Evolutionary conservation across 2,113 vertebrate species (phyloP).

Genomic region (Ibidorhyncha struthersii): DNA sequence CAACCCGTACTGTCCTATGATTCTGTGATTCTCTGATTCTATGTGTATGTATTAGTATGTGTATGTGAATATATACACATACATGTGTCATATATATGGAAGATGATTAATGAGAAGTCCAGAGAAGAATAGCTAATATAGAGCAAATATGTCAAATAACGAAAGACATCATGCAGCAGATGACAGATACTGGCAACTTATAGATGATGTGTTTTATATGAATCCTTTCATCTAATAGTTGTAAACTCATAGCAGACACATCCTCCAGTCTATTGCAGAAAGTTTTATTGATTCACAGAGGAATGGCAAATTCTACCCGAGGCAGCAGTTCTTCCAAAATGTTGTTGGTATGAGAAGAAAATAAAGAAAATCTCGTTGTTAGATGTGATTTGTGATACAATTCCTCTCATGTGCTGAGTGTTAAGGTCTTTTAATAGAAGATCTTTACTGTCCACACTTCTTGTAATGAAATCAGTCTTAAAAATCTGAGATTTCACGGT

Average conservation of each 20-base stretch:
- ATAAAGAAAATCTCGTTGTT: conserved; percentile 48
- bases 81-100: not conserved
- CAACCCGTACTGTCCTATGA: not conserved
- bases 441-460: not conserved
- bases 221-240: conserved; percentile 56
- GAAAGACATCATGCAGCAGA: not conserved
- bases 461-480: conserved; percentile 60
- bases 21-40: not conserved
- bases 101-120: not conserved
- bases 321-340: conserved; percentile 49
- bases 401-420: not conserved
- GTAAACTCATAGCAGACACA: conserved; percentile 32
- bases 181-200: not conserved
- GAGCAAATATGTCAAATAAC: conserved; percentile 20
- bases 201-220: not conserved
- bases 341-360: conserved; percentile 25
- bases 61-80: not conserved
- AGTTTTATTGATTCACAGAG: conserved; percentile 61
- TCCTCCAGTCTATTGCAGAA: conserved; percentile 21
- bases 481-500: conserved; percentile 76
- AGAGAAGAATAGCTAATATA: not conserved
- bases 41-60: too few relatives aligned
- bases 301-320: conserved; percentile 46
- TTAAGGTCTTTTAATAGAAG: conserved; percentile 31
- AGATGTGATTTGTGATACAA: conserved; percentile 37